Evolutionary conservation across 2,797 vertebrate species (phyloP).

Genomic region (Nasua narica): DNA sequence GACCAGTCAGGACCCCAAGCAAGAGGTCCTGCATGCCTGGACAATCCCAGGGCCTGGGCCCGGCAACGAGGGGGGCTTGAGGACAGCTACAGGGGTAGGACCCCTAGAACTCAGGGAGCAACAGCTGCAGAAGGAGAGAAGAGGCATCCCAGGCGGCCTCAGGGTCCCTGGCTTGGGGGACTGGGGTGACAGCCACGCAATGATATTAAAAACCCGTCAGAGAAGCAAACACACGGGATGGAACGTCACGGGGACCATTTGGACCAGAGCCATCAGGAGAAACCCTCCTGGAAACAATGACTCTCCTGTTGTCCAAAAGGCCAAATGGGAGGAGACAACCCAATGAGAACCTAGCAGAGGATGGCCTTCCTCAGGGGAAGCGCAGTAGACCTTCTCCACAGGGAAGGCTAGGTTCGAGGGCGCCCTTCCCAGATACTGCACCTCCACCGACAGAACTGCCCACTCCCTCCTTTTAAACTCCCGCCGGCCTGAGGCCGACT

Average conservation of each 20-base stretch:
- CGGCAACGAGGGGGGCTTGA: background rate
- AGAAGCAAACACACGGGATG: background rate
- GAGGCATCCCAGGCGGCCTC: background rate
- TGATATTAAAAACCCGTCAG: background rate
- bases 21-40: background rate
- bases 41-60: background rate
- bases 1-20: background rate
- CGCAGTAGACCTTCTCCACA: background rate
- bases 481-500: background rate
- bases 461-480: background rate
- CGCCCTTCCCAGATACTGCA: background rate
- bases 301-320: background rate
- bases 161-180: background rate
- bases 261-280: background rate
- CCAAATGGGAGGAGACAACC: background rate
- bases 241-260: background rate
- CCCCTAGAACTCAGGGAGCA: background rate
- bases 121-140: background rate
- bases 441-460: too few species aligned
- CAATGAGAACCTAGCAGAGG: background rate
- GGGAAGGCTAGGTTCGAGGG: background rate
- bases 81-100: background rate
- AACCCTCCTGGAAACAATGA: background rate
- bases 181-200: background rate
- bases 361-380: background rate